Percentiles rank a stretch among this genome's conserved stretches.
These are phyloP conservation scores for Hydra vulgaris DNA, from an alignment of 30 jellyfish, hydroid and myxozoan species.

Conservation along the genomic window DNA sequence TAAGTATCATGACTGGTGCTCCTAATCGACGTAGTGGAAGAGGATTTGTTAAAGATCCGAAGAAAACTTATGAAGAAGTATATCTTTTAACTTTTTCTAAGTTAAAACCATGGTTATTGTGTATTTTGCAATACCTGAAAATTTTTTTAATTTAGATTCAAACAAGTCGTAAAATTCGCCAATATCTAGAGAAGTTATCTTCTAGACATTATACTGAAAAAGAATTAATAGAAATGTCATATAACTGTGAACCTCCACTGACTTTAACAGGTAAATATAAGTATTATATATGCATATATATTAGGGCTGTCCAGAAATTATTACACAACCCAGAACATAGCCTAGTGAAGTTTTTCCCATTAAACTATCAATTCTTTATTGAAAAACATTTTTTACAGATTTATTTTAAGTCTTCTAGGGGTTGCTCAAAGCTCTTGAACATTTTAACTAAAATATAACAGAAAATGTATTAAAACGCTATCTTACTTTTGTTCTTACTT, in stretches of 20 bases:
- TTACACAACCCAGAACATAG: no score
- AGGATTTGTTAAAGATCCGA: slow-evolving; percentile 51
- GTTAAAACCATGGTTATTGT: not conserved
- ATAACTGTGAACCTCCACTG: slow-evolving; percentile 77
- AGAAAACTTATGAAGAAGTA: slow-evolving; percentile 96
- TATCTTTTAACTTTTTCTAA: not conserved
- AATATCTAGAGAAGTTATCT: slow-evolving; percentile 62
- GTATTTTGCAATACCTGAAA: not conserved
- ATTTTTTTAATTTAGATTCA: slow-evolving; percentile 34
- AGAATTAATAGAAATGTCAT: slow-evolving; percentile 60
- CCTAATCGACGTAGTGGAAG: slow-evolving; percentile 65
- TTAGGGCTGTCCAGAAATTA: no score
- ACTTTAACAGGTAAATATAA: slow-evolving; percentile 62
- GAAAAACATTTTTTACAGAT: no score
- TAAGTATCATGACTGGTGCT: slow-evolving; percentile 86
- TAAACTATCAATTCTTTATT: no score
- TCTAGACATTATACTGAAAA: slow-evolving; percentile 35
- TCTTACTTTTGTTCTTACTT: no score
- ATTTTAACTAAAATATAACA: no score
- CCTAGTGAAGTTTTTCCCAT: no score
- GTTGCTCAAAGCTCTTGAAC: no score
- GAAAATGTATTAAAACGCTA: no score
- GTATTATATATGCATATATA: no score
- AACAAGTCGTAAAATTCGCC: slow-evolving; percentile 67
- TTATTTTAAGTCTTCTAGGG: no score